Evolutionary conservation across 2,113 vertebrate genomes (phyloP), one percentile per base, ranked within the genome.

Genomic region (Rafetus swinhoei): DNA sequence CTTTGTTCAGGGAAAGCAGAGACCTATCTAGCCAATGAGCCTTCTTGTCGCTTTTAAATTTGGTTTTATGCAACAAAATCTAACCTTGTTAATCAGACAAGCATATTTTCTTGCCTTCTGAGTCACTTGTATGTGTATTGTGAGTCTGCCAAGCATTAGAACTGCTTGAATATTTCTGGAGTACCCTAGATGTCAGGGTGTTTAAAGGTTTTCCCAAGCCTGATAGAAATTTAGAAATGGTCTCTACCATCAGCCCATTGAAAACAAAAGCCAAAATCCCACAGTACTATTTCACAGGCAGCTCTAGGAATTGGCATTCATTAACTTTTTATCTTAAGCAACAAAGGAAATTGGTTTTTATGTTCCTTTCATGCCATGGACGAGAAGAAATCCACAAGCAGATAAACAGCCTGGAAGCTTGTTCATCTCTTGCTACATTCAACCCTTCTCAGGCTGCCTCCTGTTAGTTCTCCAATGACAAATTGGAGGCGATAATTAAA

Each of bases 401-500:
- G 50, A 53, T 87, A 84, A 85, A 90, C 80, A 81, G 12, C 55
- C 59, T 74, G 45, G 55, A 85, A 88, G 39, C 52, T 19, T 80
- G 72, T 39, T 55, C 57, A 12, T 81, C 52, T 74, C 57, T 91
- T 59, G 24, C 79, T 86, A 16, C 29, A 79, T 56, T 81, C 89
- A 87, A 18, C 29, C 77, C 65, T 86, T 93, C 82, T 85, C 35
- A 81, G 69, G 24, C 84, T 81, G 87, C 82, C 55, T 91, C 35
- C 81, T 2, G 7, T 86, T 9, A 50, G 83, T 85, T 91, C 87
- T 95, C 91, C 69, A 54, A 94, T 90, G 19, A 57, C 7, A 5
- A 94, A 88, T 59, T 50, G 56, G 90, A 95, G 80, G 93, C 96
- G 95, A 97, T 11, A 96, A 96, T 90, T 82, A 57, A 96, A 96